phyloP scores from a whole-genome alignment of 2,888 invertebrate species.

The Epinotia bilunana region DNA sequence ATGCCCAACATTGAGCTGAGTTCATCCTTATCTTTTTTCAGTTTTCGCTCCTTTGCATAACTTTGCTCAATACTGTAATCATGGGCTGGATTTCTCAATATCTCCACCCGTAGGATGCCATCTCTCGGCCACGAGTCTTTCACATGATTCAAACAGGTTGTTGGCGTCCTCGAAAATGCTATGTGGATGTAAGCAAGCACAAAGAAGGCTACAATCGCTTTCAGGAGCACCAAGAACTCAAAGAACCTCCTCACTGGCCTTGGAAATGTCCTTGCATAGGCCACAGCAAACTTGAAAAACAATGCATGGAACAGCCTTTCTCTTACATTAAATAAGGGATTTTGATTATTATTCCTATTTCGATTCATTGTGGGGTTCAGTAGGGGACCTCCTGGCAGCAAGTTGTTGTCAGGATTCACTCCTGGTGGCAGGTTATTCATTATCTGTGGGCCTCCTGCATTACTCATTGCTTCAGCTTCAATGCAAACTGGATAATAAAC shows the following conservation, averaged over 20 bases:
- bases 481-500: slow-evolving; percentile 29
- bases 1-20: slow-evolving; percentile 85
- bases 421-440: slow-evolving; percentile 79
- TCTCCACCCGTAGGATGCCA: slow-evolving; percentile 97
- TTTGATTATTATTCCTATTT: slow-evolving; percentile 86
- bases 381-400: slow-evolving; percentile 83
- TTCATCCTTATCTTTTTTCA: slow-evolving; percentile 87
- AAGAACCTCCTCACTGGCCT: slow-evolving; percentile 91
- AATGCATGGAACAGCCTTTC: slow-evolving; percentile 97
- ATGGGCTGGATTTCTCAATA: slow-evolving; percentile 87
- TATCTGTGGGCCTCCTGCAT: slow-evolving; percentile 67
- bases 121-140: slow-evolving; percentile 96
- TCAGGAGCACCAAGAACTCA: slow-evolving; percentile 92
- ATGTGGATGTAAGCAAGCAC: slow-evolving; percentile 97
- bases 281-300: slow-evolving; percentile 95
- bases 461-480: slow-evolving; percentile 63
- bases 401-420: slow-evolving; percentile 81
- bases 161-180: slow-evolving; percentile 95
- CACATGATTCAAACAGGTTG: slow-evolving; percentile 95
- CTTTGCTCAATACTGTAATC: slow-evolving; percentile 92
- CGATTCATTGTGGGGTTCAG: slow-evolving; percentile 81
- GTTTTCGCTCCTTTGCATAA: slow-evolving; percentile 91
- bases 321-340: slow-evolving; percentile 92
- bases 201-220: slow-evolving; percentile 92
- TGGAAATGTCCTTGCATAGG: slow-evolving; percentile 96